phyloP scores from a whole-genome alignment of 2,113 vertebrate species.

The Micromys minutus region DNA sequence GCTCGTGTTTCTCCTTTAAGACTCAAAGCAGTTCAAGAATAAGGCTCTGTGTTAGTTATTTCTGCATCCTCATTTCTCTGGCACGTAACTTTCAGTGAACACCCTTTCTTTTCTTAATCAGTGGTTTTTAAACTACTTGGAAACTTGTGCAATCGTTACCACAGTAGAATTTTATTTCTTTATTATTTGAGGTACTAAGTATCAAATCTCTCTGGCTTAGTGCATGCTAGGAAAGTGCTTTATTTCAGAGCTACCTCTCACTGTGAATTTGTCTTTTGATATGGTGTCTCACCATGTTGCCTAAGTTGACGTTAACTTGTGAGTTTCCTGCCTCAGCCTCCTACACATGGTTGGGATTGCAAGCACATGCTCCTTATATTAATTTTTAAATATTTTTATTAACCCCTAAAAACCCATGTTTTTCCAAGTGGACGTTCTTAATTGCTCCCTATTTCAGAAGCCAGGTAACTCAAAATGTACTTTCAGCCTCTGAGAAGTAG shows the following conservation, averaged over 20 bases:
- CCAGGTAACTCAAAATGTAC: background rate
- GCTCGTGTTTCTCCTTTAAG: background rate
- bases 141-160: background rate
- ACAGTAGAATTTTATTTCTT: background rate
- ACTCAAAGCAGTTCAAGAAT: background rate
- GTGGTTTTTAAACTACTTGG: background rate
- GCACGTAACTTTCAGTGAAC: constrained; percentile 19
- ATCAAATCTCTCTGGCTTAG: background rate
- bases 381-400: background rate
- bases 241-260: background rate
- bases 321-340: background rate
- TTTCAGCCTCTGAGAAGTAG: background rate
- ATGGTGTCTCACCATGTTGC: background rate
- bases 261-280: background rate
- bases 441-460: background rate
- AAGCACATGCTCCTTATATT: background rate
- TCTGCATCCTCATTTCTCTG: background rate
- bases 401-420: background rate
- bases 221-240: background rate
- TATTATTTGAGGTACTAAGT: background rate
- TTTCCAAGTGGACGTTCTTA: background rate
- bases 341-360: background rate
- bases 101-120: background rate
- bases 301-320: background rate
- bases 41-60: background rate